Percentiles rank a stretch among this genome's conserved stretches.
phyloP scores from a whole-genome alignment of 2,113 vertebrate genomes.

The Etheostoma cragini region DNA sequence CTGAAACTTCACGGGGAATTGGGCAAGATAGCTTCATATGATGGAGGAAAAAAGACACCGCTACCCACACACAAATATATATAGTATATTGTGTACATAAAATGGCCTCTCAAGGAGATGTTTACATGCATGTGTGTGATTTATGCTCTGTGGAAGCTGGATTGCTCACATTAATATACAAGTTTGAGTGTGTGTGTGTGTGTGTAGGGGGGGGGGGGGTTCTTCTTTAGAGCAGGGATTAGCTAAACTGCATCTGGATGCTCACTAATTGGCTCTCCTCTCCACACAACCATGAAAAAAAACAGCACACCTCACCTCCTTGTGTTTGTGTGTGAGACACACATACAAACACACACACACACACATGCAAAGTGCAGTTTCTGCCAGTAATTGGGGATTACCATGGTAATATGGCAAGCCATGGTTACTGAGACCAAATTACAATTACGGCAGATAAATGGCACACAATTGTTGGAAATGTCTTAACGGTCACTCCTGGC shows the following conservation, averaged over 20 bases:
- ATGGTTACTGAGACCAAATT: conserved; percentile 50
- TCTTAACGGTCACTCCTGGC: conserved; percentile 44
- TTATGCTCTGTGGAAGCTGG: conserved; percentile 50
- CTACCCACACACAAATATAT: not conserved
- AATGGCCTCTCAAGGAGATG: conserved; percentile 5
- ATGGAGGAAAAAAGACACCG: not conserved
- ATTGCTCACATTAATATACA: conserved; percentile 46
- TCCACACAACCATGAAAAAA: conserved; percentile 71
- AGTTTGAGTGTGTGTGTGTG: conserved; percentile 5
- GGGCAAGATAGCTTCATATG: conserved; percentile 27
- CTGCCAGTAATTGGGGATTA: conserved; percentile 76
- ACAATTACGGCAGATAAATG: conserved; percentile 66
- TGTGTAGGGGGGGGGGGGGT: conserved; percentile 27
- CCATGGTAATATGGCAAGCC: conserved; percentile 70
- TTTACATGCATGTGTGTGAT: conserved; percentile 53
- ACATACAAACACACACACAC: not conserved
- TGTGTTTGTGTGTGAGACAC: conserved; percentile 42
- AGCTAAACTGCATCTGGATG: conserved; percentile 79
- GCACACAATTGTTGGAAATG: conserved; percentile 42
- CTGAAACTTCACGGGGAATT: not conserved
- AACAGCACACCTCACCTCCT: conserved; percentile 70
- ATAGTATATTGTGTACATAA: conserved; percentile 22
- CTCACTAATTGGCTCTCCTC: conserved; percentile 77
- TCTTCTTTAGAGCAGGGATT: conserved; percentile 68
- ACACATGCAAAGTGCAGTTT: conserved; percentile 40